Evolutionary conservation across 64 coral and sea anemone species (phyloP).

Genomic region (Pocillopora verrucosa): DNA sequence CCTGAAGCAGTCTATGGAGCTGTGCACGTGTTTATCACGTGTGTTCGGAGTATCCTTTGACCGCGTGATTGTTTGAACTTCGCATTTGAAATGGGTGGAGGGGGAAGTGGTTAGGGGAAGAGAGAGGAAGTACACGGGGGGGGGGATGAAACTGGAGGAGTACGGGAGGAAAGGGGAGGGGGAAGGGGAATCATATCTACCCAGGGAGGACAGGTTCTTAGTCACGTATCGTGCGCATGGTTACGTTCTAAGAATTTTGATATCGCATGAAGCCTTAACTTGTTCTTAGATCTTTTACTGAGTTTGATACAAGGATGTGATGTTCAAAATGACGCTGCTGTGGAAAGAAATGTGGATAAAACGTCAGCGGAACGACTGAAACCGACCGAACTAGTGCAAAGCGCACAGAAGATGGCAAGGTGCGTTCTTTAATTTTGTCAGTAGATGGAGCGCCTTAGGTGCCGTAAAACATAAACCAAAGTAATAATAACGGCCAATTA

Average conservation of each 20-base stretch:
- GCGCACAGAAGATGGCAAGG: slow-evolving; percentile 80
- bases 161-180: background rate
- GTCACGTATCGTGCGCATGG: background rate
- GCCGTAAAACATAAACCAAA: too few relatives aligned
- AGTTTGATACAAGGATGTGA: slow-evolving; percentile 1
- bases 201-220: background rate
- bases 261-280: background rate
- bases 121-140: too few relatives aligned
- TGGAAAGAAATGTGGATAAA: background rate
- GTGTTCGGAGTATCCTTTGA: slow-evolving; percentile 65
- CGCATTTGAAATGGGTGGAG: too few relatives aligned
- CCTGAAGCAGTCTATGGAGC: slow-evolving; percentile 51
- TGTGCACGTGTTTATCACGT: slow-evolving; percentile 59
- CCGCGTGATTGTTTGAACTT: background rate
- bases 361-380: background rate
- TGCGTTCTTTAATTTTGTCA: background rate
- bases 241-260: background rate
- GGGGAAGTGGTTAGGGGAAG: too few relatives aligned
- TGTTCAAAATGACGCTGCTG: background rate
- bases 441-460: too few relatives aligned
- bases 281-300: background rate
- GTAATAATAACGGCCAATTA: too few relatives aligned
- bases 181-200: background rate
- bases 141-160: too few relatives aligned
- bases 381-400: background rate